Percentiles rank a stretch among this genome's conserved stretches.
Conservation (phyloP, 2,888 invertebrate species). For the Patella ulyssiponensis region DNA sequence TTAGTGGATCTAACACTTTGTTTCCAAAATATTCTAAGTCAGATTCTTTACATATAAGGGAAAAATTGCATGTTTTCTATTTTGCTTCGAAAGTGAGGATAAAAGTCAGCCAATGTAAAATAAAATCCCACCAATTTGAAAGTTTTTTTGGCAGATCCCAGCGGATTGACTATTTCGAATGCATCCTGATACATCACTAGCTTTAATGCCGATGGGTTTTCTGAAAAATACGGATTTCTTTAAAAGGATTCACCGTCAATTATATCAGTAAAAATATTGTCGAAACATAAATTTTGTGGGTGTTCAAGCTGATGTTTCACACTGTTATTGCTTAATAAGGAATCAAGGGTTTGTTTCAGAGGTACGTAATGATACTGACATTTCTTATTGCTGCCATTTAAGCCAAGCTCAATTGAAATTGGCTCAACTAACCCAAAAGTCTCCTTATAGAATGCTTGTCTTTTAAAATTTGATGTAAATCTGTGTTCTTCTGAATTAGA, state of each 20-base stretch:
- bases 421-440: not conserved
- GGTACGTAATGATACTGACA: not conserved
- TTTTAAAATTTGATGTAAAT: not conserved
- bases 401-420: not conserved
- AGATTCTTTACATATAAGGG: not conserved
- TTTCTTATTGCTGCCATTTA: not conserved
- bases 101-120: not conserved
- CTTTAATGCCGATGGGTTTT: not conserved
- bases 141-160: not conserved
- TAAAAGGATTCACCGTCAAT: not conserved
- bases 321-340: not conserved
- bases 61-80: not conserved
- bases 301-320: not conserved
- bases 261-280: not conserved
- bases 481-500: too few relatives aligned
- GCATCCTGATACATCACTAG: not conserved
- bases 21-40: not conserved
- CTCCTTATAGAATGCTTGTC: not conserved
- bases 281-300: not conserved
- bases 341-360: not conserved
- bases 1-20: not conserved
- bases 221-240: not conserved
- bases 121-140: not conserved
- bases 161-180: not conserved
- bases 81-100: not conserved